These are phyloP conservation scores for Lithosia quadra DNA, from an alignment of 2,888 invertebrate genomes.

Conservation along the genomic window DNA sequence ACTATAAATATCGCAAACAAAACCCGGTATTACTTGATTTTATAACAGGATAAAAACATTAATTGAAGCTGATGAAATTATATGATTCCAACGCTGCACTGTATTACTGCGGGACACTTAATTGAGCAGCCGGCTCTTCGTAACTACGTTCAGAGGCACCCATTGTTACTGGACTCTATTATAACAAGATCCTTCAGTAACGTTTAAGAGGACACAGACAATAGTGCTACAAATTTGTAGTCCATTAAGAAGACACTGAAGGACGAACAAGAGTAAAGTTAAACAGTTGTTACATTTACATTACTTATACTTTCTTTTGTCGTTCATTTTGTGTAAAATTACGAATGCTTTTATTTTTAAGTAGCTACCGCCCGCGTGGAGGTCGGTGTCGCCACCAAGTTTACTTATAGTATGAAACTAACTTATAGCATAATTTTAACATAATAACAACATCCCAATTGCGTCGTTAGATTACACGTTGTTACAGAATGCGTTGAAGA, in stretches of 20 bases:
- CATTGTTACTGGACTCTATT: slow-evolving; percentile 9
- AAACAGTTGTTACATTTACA: neutral
- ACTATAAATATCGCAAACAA: neutral
- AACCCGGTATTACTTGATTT: neutral
- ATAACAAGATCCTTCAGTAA: slow-evolving; percentile 3
- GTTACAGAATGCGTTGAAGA: no score
- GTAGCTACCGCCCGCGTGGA: no score
- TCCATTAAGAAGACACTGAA: slow-evolving; percentile 2
- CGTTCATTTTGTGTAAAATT: neutral
- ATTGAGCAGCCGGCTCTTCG: slow-evolving; percentile 2
- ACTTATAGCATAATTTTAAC: no score
- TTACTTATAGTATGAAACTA: no score
- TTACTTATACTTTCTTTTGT: neutral
- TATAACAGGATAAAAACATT: neutral
- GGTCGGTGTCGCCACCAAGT: no score
- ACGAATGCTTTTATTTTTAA: neutral
- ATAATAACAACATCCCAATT: no score
- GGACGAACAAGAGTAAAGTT: neutral
- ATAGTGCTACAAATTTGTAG: slow-evolving; percentile 7
- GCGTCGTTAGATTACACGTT: no score
- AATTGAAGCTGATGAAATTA: neutral
- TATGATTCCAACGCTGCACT: neutral
- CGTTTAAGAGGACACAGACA: neutral
- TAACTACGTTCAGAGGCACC: slow-evolving; percentile 4
- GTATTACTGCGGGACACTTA: neutral